Percentiles rank a stretch among this genome's conserved stretches.
Evolutionary conservation across 1,140 invertebrate genomes (phyloP).

Genomic region (Batillaria attramentaria): DNA sequence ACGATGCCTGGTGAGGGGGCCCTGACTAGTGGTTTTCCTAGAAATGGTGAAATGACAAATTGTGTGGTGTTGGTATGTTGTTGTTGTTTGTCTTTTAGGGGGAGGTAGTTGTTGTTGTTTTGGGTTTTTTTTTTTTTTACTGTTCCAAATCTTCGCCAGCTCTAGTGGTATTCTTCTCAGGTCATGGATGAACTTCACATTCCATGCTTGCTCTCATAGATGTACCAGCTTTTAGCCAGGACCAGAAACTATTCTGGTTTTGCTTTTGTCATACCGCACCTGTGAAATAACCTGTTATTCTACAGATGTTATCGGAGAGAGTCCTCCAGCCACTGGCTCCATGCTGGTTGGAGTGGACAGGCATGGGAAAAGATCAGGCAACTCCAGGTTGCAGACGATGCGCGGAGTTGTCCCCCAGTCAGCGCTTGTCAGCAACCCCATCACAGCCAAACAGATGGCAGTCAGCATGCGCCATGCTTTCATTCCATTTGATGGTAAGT

Average conservation of each 20-base stretch:
- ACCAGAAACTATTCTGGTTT: too few species aligned
- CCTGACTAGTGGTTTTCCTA: neutral
- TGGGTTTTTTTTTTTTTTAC: too few species aligned
- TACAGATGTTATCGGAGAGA: slow-evolving; percentile 56
- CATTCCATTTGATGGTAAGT: slow-evolving; percentile 75
- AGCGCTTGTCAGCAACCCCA: slow-evolving; percentile 33
- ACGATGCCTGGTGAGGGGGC: slow-evolving; percentile 52
- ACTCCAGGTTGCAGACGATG: slow-evolving; percentile 34
- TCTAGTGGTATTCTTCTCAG: too few species aligned
- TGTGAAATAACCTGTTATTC: slow-evolving; percentile 16
- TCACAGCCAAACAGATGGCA: slow-evolving; percentile 40
- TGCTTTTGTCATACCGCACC: too few species aligned
- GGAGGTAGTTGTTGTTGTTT: too few species aligned
- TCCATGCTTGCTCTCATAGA: too few species aligned
- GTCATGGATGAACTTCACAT: too few species aligned
- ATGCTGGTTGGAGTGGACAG: too few species aligned
- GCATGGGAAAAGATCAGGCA: slow-evolving; percentile 25
- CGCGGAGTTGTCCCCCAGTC: slow-evolving; percentile 32
- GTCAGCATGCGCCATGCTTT: slow-evolving; percentile 77
- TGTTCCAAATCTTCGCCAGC: too few species aligned
- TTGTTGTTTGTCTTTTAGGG: neutral
- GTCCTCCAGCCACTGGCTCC: slow-evolving; percentile 40
- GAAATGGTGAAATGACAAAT: neutral
- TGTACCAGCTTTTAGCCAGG: too few species aligned
- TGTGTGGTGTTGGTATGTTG: neutral